phyloP scores from a whole-genome alignment of 2,113 vertebrate genomes.

The Urocitellus parryii region DNA sequence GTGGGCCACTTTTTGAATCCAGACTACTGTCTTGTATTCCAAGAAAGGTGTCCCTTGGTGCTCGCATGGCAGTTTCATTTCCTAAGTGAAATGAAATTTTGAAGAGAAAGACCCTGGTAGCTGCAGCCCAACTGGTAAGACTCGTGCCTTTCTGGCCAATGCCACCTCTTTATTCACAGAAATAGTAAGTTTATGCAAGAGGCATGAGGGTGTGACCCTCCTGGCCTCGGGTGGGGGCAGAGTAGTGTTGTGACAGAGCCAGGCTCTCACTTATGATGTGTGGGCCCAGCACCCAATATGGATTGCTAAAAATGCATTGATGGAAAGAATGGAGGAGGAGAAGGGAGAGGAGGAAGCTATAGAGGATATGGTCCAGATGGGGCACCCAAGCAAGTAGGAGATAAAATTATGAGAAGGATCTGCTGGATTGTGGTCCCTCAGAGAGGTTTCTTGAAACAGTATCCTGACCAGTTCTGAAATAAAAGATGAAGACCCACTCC shows the following conservation, averaged over 20 bases:
- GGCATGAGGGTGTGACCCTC: accelerated
- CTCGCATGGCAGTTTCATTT: neutral
- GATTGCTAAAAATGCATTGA: neutral
- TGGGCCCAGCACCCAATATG: too few relatives aligned
- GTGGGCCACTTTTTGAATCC: neutral
- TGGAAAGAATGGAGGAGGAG: neutral
- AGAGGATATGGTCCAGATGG: neutral
- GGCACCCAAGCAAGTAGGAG: neutral
- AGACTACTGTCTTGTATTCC: neutral
- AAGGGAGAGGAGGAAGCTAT: too few relatives aligned
- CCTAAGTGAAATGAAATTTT: neutral
- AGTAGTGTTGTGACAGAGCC: neutral
- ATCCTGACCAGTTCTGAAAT: neutral
- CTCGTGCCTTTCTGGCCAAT: neutral
- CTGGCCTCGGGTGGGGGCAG: accelerated
- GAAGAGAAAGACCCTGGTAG: neutral
- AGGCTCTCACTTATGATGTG: neutral
- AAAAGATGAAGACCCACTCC: neutral
- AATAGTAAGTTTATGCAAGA: neutral
- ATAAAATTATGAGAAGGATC: neutral
- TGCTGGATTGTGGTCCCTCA: neutral
- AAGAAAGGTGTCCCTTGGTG: neutral
- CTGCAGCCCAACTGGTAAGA: neutral
- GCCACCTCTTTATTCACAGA: neutral
- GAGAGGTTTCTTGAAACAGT: neutral